Conservation (phyloP, 2,113 vertebrate species). For the Gila orcuttii region DNA sequence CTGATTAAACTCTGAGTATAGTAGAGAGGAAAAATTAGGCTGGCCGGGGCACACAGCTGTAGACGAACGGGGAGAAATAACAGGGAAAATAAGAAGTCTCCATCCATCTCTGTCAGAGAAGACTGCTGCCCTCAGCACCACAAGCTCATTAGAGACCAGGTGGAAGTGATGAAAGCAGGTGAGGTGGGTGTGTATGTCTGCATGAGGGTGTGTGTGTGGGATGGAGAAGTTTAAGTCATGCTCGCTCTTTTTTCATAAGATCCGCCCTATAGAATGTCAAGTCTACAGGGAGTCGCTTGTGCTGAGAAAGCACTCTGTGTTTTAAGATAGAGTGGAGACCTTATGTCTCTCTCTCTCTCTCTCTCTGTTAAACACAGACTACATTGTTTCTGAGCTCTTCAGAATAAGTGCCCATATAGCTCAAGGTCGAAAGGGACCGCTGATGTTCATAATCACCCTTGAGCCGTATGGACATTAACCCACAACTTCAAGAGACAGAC, state of each 20-base stretch:
- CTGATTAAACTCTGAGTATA: slow-evolving; percentile 1
- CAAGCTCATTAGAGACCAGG: slow-evolving; percentile 69
- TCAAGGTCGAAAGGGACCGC: not conserved
- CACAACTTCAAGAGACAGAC: not conserved
- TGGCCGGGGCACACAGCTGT: slow-evolving; percentile 17
- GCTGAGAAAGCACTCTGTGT: slow-evolving; percentile 44
- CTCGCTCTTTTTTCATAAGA: not conserved
- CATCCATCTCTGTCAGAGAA: slow-evolving; percentile 74
- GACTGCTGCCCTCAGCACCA: slow-evolving; percentile 72
- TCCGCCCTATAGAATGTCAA: slow-evolving; percentile 1
- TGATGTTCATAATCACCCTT: not conserved
- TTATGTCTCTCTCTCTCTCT: slow-evolving; percentile 5
- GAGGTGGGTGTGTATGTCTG: slow-evolving; percentile 67
- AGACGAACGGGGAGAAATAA: slow-evolving; percentile 54
- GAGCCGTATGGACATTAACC: not conserved
- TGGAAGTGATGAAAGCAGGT: slow-evolving; percentile 61
- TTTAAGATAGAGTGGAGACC: slow-evolving; percentile 17
- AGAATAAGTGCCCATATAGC: not conserved
- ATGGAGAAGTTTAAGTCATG: slow-evolving; percentile 18
- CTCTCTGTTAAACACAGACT: slow-evolving; percentile 8
- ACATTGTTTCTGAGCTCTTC: slow-evolving; percentile 24
- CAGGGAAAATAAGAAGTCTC: slow-evolving; percentile 27
- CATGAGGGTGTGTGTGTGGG: slow-evolving; percentile 30
- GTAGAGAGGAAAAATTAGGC: not conserved
- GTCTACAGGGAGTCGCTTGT: slow-evolving; percentile 35